Conservation (phyloP, 37 sponge, comb jelly and placozoan species). For the Cladorhizidae sp. region DNA sequence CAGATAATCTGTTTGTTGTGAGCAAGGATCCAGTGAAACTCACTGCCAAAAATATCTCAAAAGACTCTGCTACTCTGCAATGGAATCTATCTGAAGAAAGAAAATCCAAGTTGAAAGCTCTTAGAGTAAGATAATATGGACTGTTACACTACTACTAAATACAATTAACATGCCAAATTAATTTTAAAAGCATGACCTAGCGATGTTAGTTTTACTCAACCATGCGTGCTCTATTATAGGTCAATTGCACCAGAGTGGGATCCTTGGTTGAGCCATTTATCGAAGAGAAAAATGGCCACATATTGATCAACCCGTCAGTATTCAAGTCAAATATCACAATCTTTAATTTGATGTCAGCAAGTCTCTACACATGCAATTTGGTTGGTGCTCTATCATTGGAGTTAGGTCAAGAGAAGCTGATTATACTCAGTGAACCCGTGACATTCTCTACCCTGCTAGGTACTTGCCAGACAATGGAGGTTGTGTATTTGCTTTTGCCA, state of each 20-base stretch:
- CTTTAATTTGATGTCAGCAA: background rate
- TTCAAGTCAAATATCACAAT: background rate
- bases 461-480: background rate
- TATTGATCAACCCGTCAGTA: background rate
- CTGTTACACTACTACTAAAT: background rate
- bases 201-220: too few relatives aligned
- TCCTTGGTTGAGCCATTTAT: constrained; percentile 5
- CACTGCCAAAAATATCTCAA: background rate
- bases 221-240: too few relatives aligned
- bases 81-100: background rate
- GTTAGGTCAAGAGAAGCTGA: background rate
- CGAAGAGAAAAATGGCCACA: too few relatives aligned
- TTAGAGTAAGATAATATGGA: constrained; percentile 3
- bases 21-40: background rate
- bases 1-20: background rate
- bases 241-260: background rate
- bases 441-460: background rate
- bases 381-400: constrained; percentile 4
- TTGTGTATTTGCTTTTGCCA: too few relatives aligned
- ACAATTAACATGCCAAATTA: background rate
- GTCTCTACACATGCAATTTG: background rate
- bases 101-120: background rate
- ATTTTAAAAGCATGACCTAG: too few relatives aligned
- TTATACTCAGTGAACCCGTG: background rate
- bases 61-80: background rate